phyloP scores from a whole-genome alignment of 64 coral and sea anemone species.

The Pocillopora verrucosa region DNA sequence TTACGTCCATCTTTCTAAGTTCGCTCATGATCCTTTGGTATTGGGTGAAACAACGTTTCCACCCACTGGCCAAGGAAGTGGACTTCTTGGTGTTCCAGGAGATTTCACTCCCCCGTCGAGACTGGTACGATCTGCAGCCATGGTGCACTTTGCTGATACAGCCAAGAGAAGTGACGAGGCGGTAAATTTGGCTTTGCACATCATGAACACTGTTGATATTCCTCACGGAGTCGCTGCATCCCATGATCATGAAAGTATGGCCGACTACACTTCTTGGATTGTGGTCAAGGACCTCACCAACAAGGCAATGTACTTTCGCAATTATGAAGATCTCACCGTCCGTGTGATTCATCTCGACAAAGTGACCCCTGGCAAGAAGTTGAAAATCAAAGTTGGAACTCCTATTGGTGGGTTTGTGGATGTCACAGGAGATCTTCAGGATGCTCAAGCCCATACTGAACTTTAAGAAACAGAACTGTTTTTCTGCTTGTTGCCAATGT shows the following conservation, averaged over 20 bases:
- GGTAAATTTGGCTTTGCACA: constrained; percentile 41
- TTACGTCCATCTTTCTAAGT: not conserved
- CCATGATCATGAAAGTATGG: not conserved
- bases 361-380: not conserved
- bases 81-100: not conserved
- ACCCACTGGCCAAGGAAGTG: constrained; percentile 2
- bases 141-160: not conserved
- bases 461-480: not conserved
- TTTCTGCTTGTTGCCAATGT: too few species aligned
- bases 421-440: not conserved
- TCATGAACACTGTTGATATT: constrained; percentile 49
- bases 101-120: constrained; percentile 1
- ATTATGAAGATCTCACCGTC: not conserved
- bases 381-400: not conserved
- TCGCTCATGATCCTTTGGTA: not conserved
- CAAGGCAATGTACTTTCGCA: not conserved
- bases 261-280: constrained; percentile 8
- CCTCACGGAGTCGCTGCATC: constrained; percentile 18
- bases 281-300: constrained; percentile 18
- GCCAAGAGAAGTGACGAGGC: not conserved
- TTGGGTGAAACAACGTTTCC: not conserved
- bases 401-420: not conserved
- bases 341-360: not conserved
- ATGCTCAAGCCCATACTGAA: not conserved
- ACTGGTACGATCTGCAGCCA: not conserved